phyloP scores from a whole-genome alignment of 2,113 vertebrate species.

The Paracyprichromis sp. region DNA sequence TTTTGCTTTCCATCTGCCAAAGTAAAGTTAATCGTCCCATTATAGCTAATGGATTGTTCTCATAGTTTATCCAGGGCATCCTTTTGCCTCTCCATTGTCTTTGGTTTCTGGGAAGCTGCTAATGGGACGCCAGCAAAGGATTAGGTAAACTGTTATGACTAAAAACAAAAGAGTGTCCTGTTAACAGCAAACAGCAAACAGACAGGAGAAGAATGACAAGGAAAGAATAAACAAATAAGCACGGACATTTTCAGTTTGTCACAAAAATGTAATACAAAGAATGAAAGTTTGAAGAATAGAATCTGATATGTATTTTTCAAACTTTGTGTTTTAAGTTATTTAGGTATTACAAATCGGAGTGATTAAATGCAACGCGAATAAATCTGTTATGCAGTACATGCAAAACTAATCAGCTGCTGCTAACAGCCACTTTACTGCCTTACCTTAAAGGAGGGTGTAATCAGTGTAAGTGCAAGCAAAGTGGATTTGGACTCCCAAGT shows the following conservation, averaged over 20 bases:
- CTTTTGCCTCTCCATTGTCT: constrained; percentile 49
- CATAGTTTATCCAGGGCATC: constrained; percentile 39
- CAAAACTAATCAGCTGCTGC: not conserved
- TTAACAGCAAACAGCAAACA: constrained; percentile 6
- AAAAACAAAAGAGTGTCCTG: not conserved
- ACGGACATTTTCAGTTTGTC: not conserved
- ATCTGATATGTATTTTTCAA: not conserved
- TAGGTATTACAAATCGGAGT: not conserved
- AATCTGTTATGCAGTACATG: not conserved
- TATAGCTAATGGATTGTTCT: constrained; percentile 51
- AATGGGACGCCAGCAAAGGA: constrained; percentile 16
- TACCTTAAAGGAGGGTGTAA: not conserved
- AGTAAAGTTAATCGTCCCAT: constrained; percentile 8
- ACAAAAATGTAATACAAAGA: not conserved
- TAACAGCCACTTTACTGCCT: not conserved
- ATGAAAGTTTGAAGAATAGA: not conserved
- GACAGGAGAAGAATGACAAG: not conserved
- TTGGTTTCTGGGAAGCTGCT: constrained; percentile 23
- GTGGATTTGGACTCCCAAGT: not conserved
- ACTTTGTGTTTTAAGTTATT: not conserved
- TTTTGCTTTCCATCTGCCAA: constrained; percentile 1
- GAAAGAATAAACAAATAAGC: not conserved
- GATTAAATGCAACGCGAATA: not conserved
- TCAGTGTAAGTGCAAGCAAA: not conserved
- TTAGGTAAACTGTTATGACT: constrained; percentile 50